These are phyloP conservation scores for Megalops cyprinoides DNA, from an alignment of 2,797 vertebrate genomes.

Conservation along the genomic window DNA sequence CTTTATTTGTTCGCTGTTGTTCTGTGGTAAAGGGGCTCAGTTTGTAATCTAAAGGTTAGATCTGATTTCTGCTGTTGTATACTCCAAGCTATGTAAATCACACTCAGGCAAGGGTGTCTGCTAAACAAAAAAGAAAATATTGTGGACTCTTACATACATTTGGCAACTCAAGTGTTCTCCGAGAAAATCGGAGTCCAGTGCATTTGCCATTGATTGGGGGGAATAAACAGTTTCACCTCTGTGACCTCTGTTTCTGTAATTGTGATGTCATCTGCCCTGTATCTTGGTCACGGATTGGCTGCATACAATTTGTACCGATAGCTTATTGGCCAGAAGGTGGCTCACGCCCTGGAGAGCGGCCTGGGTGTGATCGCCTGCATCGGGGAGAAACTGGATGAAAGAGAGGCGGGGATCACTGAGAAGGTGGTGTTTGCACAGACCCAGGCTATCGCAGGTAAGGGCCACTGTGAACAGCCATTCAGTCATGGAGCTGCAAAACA, in stretches of 20 bases:
- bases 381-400: constrained; percentile 95
- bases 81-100: too few species aligned
- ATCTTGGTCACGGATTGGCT: constrained; percentile 1
- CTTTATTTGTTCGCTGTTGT: not conserved
- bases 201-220: not conserved
- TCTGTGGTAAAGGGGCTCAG: too few species aligned
- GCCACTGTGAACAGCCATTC: not conserved
- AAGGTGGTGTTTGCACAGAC: constrained; percentile 95
- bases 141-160: not conserved
- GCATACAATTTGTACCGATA: constrained; percentile 52
- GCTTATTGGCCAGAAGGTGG: constrained; percentile 98
- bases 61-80: not conserved
- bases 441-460: constrained; percentile 90
- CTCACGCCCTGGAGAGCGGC: constrained; percentile 86
- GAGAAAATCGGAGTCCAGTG: not conserved
- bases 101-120: not conserved
- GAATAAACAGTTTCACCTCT: not conserved
- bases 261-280: not conserved
- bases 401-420: constrained; percentile 95
- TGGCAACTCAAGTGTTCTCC: not conserved
- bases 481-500: too few species aligned
- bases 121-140: not conserved
- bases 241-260: not conserved
- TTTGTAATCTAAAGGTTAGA: too few species aligned
- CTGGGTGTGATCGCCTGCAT: constrained; percentile 95